Evolutionary conservation across 1,140 invertebrate genomes (phyloP), one percentile per base, ranked within the genome.

Genomic region (Megalopta genalis): DNA sequence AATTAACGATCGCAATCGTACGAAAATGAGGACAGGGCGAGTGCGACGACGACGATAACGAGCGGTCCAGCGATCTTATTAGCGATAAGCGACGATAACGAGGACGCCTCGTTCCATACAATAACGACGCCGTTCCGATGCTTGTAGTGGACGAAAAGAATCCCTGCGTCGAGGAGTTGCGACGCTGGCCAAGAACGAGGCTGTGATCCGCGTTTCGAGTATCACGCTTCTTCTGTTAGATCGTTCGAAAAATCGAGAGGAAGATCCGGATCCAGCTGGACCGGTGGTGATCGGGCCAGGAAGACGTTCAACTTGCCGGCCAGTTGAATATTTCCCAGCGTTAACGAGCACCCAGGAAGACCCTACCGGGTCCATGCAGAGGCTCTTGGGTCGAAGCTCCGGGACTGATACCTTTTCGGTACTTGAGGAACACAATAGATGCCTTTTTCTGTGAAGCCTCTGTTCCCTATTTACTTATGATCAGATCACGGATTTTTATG

Each of bases 1-100:
- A 93, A 93, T 92, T 92, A 93, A 93, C 88, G 91, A 92, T 91
- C 85, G 87, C 88, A 90, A 91, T 91, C 89, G 88, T 87, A 91
- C 88, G 92, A 92, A 92, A 92, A 92, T 87, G 90, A 89, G 90
- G 87, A 90, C 87, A 86, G 86, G 85, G 83, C 83, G 88, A 88
- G 85, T 86, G 86, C 89, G 90, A 89, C 87, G 88, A 88, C 88
- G 88, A 90, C 88, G 91, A 91, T 92, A 92, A 92, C 92, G 89
- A 93, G 91, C 90, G 88, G 88, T 90, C 89, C 87, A 89, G 87
- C 88, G 90, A 92, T 92, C 90, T 92, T 92, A 90, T 90, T 91
- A 90, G 88, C 87, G 90, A 92, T 92, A 90, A 90, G 87, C 86
- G 83, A 88, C 88, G 91, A 92, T 92, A 92, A 92, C 91, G 91